Evolutionary conservation across 2,113 vertebrate genomes (phyloP), one percentile per base, ranked within the genome.

Genomic region (Hypanus sabinus): DNA sequence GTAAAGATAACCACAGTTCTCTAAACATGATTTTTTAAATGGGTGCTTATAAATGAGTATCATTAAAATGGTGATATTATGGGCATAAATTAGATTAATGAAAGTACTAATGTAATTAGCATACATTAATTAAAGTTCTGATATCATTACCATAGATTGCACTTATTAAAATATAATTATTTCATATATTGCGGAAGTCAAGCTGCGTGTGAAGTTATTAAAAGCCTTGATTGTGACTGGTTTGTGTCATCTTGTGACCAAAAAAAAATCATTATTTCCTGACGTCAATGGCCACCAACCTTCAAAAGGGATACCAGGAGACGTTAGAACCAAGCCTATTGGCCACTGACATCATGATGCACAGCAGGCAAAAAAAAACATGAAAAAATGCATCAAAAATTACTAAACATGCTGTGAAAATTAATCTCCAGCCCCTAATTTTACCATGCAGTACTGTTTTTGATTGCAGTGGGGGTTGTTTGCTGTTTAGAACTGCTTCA

Each of bases 151-250:
- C 91, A 93, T 71, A 93, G 71, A 93, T 73, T 73, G 91, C 38
- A 55, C 91, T 73, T 93, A 73, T 93, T 93, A 93, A 93, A 93
- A 93, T 93, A 38, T 93, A 93, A 75, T 93, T 71, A 93, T 73
- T 93, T 93, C 73, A 68, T 73, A 93, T 73, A 93, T 71, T 93
- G 70, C 65, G 38, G 70, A 75, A 73, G 33, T 46, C 68, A 93
- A 93, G 70, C 68, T 73, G 68, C 1, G 20, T 93, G 36, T 46
- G 30, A 93, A 38, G 68, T 60, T 93, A 93, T 46, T 93, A 73
- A 93, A 68, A 93, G 12, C 38, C 91, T 93, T 93, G 70, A 55
- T 73, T 46, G 91, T 93, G 91, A 73, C 27, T 75, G 33, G 68
- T 55, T 93, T 24, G 70, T 93, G 91, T 73, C 70, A 65, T 68